Base-by-base conservation (phyloP, 1,140 invertebrate genomes). In the Antheraea pernyi region DNA sequence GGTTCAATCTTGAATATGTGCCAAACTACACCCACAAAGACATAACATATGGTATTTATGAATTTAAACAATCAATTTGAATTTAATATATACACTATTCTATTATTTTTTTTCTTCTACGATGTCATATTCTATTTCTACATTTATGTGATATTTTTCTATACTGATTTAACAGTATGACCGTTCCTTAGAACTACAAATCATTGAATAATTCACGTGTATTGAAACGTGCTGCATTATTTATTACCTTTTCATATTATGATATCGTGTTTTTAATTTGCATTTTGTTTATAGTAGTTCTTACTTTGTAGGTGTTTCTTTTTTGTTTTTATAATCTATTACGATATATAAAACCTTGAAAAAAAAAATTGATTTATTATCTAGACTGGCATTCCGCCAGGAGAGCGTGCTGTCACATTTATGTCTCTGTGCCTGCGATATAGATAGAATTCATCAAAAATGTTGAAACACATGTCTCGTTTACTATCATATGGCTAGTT, bases 21-120 rank as follows among this genome's bases (percentile, higher is more conserved):
- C 61, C 61, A 63, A 63, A 37, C 61, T 16, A 30, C 61, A 37
- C 30, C 61, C 16, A n/a, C 16, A 30, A 63, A 37, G 30, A 37
- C 22, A n/a, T 22, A 37, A 22, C 19, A 37, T 63, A 63, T 63
- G 61, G 36, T 63, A 63, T 63, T 63, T 63, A 37, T 63, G 61
- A 11, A 36, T 63, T 37, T 63, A 36, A 11, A 37, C 22, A 63
- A 63, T 37, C 9, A 53, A 53, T 53, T 16, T 16, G 11, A 53
- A 53, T 53, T 13, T 16, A 42, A 16, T 16, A 53, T 42, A 42
- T 42, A 42, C 7, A 42, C 2, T 42, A 30, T 42, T 42, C 39
- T 42, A 42, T 3, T 42, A n/a, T 42, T 42, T 3, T 42, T 42
- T 42, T 42, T 7, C 7, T 42, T 7, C 11, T 8, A 7, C 11